Percentiles rank a stretch among this genome's conserved stretches.
phyloP scores from a whole-genome alignment of 2,113 vertebrate species.

The Petrocephalus zakoni region DNA sequence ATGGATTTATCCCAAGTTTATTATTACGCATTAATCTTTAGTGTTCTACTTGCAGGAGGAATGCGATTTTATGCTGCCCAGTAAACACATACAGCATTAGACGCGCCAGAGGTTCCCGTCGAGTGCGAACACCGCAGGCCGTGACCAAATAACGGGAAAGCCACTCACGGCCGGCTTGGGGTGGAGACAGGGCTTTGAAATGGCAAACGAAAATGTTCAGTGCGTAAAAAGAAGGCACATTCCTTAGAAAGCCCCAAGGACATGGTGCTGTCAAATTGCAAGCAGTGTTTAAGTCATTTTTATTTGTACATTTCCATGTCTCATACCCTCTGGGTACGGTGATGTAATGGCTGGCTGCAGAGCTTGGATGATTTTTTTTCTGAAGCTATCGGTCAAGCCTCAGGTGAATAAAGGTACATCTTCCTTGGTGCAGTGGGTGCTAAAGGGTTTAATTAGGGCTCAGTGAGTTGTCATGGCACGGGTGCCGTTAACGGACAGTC shows the following conservation, averaged over 20 bases:
- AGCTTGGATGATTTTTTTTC: not conserved
- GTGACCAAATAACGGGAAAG: not conserved
- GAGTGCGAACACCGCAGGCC: not conserved
- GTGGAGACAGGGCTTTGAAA: not conserved
- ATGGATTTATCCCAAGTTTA: not conserved
- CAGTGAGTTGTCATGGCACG: not conserved
- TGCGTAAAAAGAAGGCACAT: not conserved
- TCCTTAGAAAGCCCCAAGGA: not conserved
- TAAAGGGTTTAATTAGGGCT: not conserved
- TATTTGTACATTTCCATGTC: not conserved
- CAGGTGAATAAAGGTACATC: not conserved
- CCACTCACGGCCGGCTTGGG: not conserved
- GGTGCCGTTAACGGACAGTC: not conserved
- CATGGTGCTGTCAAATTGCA: not conserved
- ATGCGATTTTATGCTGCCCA: not conserved
- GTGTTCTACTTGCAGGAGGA: not conserved
- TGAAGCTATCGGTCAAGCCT: not conserved
- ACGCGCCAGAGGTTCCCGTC: not conserved
- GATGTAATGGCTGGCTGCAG: not conserved
- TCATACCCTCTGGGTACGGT: not conserved
- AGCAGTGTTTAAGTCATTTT: not conserved
- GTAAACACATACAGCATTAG: not conserved
- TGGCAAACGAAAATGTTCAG: not conserved
- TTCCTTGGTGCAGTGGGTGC: not conserved
- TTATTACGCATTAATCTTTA: conserved; percentile 2